Evolutionary conservation across 2,797 vertebrate genomes (phyloP).

Genomic region (Anas georgica): DNA sequence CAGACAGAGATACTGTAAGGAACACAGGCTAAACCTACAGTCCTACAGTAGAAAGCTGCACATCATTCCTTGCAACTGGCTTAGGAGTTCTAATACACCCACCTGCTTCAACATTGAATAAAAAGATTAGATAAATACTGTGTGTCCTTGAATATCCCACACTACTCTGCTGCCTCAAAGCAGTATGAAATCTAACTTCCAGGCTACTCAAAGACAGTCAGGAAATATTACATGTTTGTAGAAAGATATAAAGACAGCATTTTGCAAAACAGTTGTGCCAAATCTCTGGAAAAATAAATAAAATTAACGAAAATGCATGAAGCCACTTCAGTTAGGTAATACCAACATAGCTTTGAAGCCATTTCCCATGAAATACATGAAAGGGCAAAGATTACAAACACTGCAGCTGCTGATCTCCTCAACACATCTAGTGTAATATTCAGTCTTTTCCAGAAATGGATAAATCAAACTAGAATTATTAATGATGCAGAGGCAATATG

Average conservation of each 20-base stretch:
- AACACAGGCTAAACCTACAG: not conserved
- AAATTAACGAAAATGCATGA: not conserved
- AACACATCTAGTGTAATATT: not conserved
- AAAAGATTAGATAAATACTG: not conserved
- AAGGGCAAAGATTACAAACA: not conserved
- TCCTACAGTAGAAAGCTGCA: not conserved
- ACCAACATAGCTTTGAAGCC: not conserved
- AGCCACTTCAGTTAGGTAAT: not conserved
- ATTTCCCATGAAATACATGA: not conserved
- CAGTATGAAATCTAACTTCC: not conserved
- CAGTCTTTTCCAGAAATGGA: not conserved
- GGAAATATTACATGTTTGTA: constrained; percentile 14
- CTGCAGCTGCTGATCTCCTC: not conserved
- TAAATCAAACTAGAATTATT: constrained; percentile 14
- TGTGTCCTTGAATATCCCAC: not conserved
- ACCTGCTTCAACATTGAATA: not conserved
- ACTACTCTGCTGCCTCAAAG: not conserved
- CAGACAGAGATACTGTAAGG: constrained; percentile 3
- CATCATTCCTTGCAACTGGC: not conserved
- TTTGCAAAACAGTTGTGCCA: constrained; percentile 13
- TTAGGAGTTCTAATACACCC: constrained; percentile 8
- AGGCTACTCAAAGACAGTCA: not conserved
- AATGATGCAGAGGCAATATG: not conserved
- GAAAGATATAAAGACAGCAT: not conserved
- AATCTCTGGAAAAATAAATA: not conserved